These are phyloP conservation scores for Pterostichus madidus DNA, from an alignment of 2,888 invertebrate genomes.

Conservation along the genomic window DNA sequence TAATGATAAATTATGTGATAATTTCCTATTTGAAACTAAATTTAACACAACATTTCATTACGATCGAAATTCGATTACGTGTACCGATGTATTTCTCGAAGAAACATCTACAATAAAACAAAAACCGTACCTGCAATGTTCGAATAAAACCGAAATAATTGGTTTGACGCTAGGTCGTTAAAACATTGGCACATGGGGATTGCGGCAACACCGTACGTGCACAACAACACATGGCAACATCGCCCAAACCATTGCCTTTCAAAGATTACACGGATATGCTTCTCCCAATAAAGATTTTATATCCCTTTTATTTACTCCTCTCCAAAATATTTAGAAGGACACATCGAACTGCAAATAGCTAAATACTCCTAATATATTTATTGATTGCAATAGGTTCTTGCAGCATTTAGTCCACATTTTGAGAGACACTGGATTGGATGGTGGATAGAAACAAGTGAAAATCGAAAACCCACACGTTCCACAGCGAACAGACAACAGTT, in stretches of 20 bases:
- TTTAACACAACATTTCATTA: too few species aligned
- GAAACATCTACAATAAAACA: conserved; percentile 2
- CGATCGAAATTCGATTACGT: too few species aligned
- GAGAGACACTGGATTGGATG: too few species aligned
- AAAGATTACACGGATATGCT: too few species aligned
- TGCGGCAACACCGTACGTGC: not conserved
- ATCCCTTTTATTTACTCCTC: too few species aligned
- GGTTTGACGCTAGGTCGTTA: not conserved
- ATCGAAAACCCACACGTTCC: not conserved
- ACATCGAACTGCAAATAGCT: too few species aligned
- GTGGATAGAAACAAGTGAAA: conserved; percentile 3
- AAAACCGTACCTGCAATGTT: not conserved
- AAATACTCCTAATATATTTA: too few species aligned
- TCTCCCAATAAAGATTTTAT: too few species aligned
- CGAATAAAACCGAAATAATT: conserved; percentile 4
- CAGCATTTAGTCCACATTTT: too few species aligned
- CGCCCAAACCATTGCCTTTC: not conserved
- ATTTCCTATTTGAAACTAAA: too few species aligned
- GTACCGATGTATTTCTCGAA: not conserved
- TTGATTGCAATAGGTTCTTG: too few species aligned
- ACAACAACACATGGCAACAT: not conserved
- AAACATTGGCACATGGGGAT: not conserved
- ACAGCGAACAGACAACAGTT: not conserved
- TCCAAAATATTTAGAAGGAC: too few species aligned
- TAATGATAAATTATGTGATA: not conserved